Base-by-base conservation (phyloP, 2,888 invertebrate genomes). In the Mythimna ferrago region DNA sequence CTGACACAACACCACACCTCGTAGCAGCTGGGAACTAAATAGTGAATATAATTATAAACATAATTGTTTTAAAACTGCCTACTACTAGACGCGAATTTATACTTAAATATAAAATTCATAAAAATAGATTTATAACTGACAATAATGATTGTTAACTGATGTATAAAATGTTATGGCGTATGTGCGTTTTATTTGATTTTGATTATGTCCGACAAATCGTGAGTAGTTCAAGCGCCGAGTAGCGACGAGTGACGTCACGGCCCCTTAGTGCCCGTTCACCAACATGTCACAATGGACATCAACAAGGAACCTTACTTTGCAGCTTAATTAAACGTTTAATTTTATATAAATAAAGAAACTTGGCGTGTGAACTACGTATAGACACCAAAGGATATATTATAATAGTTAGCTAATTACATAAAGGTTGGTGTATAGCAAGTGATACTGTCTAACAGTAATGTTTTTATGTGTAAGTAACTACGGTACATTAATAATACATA, bases 101-200 rank as follows among this genome's bases (percentile, higher is more conserved):
- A 96, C 93, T 93, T 94, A 95, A 95, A 95, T 94, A 94, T 94
- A 90, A 94, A 94, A 91, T 89, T 93, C 94, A 95, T 94, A 95
- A 94, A 94, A 95, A 95, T 96, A 96, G 95, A 92, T 95, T 93
- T 96, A 96, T 96, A 96, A 95, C 95, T 94, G 96, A 96, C 96
- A 96, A 96, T 96, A 96, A 96, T 96, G 96, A 95, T 96, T 96
- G 96, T 96, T 96, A 96, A 94, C 94, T 96, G 96, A 95, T 96
- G 95, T 95, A 93, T 95, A 94, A 94, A 94, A 93, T 95, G 95
- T 96, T 96, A 95, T 91, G 92, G 91, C 92, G 95, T 94, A 93
- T 92, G 94, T 91, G 92, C 86, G 94, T 92, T 93, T 48, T 83
- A 90, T 93, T 94, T 94, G 91, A 91, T 91, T 93, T 94, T 88